Conservation (phyloP, 1,140 invertebrate genomes). For the Protaetia brevitarsis region DNA sequence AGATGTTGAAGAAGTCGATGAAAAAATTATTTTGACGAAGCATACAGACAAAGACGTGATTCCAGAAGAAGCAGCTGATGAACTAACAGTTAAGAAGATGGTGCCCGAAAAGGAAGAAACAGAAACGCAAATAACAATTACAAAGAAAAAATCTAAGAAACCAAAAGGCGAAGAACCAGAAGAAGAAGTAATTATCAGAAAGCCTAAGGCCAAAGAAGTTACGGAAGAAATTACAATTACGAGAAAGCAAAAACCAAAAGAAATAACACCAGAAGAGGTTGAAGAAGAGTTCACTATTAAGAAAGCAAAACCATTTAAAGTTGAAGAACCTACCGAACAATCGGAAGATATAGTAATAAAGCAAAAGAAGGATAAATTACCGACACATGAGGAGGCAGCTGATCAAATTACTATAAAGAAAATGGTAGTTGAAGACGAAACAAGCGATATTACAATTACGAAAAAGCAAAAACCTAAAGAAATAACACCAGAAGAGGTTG, state of each 20-base stretch:
- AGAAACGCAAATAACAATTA: slow-evolving; percentile 33
- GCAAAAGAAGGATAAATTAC: slow-evolving; percentile 27
- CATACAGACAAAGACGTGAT: slow-evolving; percentile 21
- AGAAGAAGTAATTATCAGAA: slow-evolving; percentile 39
- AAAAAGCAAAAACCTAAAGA: slow-evolving; percentile 30
- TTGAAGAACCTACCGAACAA: slow-evolving; percentile 24
- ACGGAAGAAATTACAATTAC: slow-evolving; percentile 57
- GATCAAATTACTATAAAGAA: slow-evolving; percentile 35
- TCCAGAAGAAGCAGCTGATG: slow-evolving; percentile 27
- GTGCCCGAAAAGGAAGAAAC: slow-evolving; percentile 33
- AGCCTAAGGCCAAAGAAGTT: slow-evolving; percentile 42
- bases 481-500: slow-evolving; percentile 31
- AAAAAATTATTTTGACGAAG: slow-evolving; percentile 23
- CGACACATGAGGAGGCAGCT: slow-evolving; percentile 26
- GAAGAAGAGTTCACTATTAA: slow-evolving; percentile 70
- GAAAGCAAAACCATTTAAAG: slow-evolving; percentile 46
- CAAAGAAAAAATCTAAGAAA: slow-evolving; percentile 44
- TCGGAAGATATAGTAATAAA: background rate
- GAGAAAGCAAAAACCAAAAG: slow-evolving; percentile 48
- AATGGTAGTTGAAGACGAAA: slow-evolving; percentile 1
- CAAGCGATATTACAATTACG: background rate
- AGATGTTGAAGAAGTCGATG: slow-evolving; percentile 26
- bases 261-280: slow-evolving; percentile 63
- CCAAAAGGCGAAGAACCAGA: slow-evolving; percentile 30
- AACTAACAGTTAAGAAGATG: slow-evolving; percentile 33